Evolutionary conservation across 2,797 vertebrate species (phyloP).

Genomic region (Oryzias sinensis): DNA sequence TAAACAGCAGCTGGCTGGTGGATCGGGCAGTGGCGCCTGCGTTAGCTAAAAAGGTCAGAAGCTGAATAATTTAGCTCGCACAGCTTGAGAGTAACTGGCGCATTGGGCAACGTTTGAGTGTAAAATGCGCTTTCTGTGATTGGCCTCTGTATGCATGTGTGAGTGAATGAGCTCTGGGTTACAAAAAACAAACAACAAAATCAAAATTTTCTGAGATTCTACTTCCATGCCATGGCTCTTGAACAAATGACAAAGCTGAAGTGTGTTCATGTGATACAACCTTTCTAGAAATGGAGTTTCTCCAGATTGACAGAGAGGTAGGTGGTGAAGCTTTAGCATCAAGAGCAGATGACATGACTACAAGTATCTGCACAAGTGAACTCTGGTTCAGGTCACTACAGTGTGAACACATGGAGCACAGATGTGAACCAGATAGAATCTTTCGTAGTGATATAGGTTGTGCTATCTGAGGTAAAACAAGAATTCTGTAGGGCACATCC

Average conservation of each 20-base stretch:
- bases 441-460: too few species aligned
- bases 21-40: constrained; percentile 33
- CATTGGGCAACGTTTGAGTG: constrained; percentile 50
- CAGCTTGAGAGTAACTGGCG: constrained; percentile 71
- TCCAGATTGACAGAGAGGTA: constrained; percentile 50
- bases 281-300: constrained; percentile 44
- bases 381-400: too few species aligned
- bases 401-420: too few species aligned
- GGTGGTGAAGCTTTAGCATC: constrained; percentile 19
- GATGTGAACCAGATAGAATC: too few species aligned
- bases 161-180: constrained; percentile 39
- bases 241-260: constrained; percentile 62
- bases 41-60: too few species aligned
- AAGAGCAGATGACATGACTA: constrained; percentile 13
- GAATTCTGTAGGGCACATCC: too few species aligned
- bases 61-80: constrained; percentile 69
- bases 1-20: constrained; percentile 57
- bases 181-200: constrained; percentile 12
- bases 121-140: constrained; percentile 40
- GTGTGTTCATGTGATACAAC: constrained; percentile 60
- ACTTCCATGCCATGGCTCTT: constrained; percentile 3
- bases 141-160: constrained; percentile 22
- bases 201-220: constrained; percentile 9
- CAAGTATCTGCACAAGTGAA: background rate
- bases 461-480: too few species aligned